Percentiles rank a stretch among this genome's conserved stretches.
Evolutionary conservation across 2,888 invertebrate species (phyloP).

Genomic region (Machimus atricapillus): DNA sequence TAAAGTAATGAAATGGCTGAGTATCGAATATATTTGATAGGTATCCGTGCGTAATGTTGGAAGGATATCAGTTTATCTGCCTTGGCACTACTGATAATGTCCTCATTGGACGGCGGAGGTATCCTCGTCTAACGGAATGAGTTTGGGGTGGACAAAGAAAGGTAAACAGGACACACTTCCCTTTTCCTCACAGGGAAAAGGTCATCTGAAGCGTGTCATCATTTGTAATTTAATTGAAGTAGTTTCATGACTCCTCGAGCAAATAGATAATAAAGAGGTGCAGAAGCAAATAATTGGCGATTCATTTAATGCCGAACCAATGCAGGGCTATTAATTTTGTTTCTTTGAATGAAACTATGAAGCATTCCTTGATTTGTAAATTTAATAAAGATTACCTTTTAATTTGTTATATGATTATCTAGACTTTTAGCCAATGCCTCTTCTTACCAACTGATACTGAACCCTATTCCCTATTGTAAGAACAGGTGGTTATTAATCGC

Average conservation of each 20-base stretch:
- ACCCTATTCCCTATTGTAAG: not conserved
- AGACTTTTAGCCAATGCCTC: not conserved
- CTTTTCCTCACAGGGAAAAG: not conserved
- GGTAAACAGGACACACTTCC: not conserved
- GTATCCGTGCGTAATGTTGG: not conserved
- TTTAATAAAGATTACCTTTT: no score
- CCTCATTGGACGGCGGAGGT: not conserved
- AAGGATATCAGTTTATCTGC: not conserved
- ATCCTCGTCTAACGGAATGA: not conserved
- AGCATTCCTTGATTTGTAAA: not conserved
- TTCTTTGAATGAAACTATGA: not conserved
- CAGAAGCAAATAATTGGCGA: not conserved
- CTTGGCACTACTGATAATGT: not conserved
- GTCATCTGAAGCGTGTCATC: not conserved
- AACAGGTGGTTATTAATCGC: not conserved
- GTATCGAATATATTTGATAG: not conserved
- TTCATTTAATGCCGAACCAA: not conserved
- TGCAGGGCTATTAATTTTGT: not conserved
- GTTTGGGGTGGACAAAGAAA: not conserved
- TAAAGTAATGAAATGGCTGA: not conserved
- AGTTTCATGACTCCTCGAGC: not conserved
- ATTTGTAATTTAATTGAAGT: not conserved
- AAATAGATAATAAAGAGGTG: not conserved
- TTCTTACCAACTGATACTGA: not conserved
- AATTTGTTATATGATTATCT: not conserved